These are phyloP conservation scores for Laticauda colubrina DNA, from an alignment of 2,113 vertebrate species.

Conservation along the genomic window DNA sequence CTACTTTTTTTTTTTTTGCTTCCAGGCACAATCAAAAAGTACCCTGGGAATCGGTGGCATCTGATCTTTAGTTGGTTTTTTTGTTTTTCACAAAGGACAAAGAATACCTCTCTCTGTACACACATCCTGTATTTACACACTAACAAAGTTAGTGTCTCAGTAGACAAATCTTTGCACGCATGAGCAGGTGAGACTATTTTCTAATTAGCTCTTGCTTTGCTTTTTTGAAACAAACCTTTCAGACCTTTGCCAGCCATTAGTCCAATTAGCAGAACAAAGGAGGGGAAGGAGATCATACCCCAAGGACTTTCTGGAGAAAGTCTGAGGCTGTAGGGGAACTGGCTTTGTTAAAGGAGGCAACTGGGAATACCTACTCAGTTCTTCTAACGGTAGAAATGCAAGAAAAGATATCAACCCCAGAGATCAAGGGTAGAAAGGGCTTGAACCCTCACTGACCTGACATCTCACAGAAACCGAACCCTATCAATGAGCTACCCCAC, in stretches of 20 bases:
- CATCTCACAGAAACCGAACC: not conserved
- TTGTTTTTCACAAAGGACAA: not conserved
- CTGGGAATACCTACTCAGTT: constrained; percentile 6
- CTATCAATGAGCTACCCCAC: not conserved
- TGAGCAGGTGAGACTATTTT: not conserved
- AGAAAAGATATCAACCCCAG: not conserved
- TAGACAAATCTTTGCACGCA: not conserved
- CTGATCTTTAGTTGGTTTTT: constrained; percentile 7
- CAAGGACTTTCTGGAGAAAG: not conserved
- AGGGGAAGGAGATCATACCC: not conserved
- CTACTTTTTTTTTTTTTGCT: constrained; percentile 43
- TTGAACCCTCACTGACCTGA: constrained; percentile 3
- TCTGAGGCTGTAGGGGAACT: not conserved
- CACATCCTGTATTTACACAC: not conserved
- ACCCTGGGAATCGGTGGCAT: constrained; percentile 52
- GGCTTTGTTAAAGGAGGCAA: constrained; percentile 15
- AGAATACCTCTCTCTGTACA: not conserved
- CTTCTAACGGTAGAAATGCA: not conserved
- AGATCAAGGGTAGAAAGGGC: not conserved
- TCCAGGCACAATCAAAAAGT: constrained; percentile 34
- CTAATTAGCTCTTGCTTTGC: not conserved
- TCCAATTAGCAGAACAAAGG: constrained; percentile 24
- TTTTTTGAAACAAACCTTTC: constrained; percentile 1
- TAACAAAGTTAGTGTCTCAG: not conserved
- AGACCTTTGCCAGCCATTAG: constrained; percentile 3